Evolutionary conservation across 2,113 vertebrate genomes (phyloP).

Genomic region (Caranx ignobilis): DNA sequence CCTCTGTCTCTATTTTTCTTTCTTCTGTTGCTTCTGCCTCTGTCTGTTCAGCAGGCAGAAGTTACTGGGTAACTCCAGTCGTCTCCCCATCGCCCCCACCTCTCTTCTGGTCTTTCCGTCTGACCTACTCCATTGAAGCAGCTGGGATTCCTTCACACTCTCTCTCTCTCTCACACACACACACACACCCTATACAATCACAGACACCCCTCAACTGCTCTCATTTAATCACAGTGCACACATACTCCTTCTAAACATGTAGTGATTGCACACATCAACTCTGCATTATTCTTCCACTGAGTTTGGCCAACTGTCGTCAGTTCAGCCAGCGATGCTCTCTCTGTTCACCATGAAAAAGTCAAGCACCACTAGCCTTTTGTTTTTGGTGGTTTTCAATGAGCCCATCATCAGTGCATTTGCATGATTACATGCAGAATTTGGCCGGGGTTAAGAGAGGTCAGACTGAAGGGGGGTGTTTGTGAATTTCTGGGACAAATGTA

Average conservation of each 20-base stretch:
- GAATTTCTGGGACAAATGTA: slow-evolving; percentile 10
- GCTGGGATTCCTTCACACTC: slow-evolving; percentile 62
- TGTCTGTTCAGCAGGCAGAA: slow-evolving; percentile 38
- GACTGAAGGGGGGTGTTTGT: not conserved
- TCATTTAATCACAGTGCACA: not conserved
- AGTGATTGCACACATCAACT: not conserved
- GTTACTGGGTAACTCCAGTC: slow-evolving; percentile 43
- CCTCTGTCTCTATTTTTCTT: not conserved
- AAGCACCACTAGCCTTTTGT: slow-evolving; percentile 6
- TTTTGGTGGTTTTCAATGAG: slow-evolving; percentile 14
- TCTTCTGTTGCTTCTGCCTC: not conserved
- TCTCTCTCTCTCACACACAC: slow-evolving; percentile 13
- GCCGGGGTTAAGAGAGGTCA: not conserved
- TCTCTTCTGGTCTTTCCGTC: slow-evolving; percentile 47
- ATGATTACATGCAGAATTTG: slow-evolving; percentile 1
- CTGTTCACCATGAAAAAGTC: slow-evolving; percentile 7
- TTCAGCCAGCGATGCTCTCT: not conserved
- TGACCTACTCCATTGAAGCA: slow-evolving; percentile 73
- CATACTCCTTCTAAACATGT: not conserved
- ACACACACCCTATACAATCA: not conserved
- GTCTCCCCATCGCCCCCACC: not conserved
- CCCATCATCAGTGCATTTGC: slow-evolving; percentile 6
- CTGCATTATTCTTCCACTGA: not conserved
- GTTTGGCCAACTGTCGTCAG: not conserved
- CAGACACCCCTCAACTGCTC: not conserved